Evolutionary conservation across 2,113 vertebrate genomes (phyloP).

Genomic region (Cyphomyrus plagiostoma): DNA sequence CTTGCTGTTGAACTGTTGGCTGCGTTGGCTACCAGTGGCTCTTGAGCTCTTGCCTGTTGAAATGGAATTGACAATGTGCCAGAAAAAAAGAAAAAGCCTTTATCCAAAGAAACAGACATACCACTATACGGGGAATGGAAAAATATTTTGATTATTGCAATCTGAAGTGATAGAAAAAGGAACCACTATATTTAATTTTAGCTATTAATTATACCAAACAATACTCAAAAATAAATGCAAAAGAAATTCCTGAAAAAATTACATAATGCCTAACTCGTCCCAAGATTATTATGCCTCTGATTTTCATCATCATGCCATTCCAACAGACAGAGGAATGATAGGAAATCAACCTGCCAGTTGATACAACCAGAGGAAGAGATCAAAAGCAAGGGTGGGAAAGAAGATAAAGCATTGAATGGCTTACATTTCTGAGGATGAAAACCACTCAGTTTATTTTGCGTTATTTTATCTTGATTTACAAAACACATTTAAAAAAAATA

Average conservation of each 20-base stretch:
- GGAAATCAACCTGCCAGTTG: background rate
- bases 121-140: background rate
- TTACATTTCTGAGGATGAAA: background rate
- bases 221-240: background rate
- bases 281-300: background rate
- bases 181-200: background rate
- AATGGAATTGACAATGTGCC: background rate
- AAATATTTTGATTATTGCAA: background rate
- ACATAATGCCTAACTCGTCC: background rate
- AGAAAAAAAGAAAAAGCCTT: background rate
- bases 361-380: background rate
- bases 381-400: background rate
- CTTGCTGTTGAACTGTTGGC: background rate
- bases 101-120: background rate
- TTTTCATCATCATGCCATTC: background rate
- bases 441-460: background rate
- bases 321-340: background rate
- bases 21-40: background rate
- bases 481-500: background rate
- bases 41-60: slow-evolving; percentile 41
- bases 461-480: background rate
- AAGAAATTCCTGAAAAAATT: background rate
- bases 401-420: background rate
- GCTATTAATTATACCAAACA: background rate
- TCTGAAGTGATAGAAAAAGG: background rate